Base-by-base conservation (phyloP, 2,888 invertebrate species). In the Drosophila robusta region DNA sequence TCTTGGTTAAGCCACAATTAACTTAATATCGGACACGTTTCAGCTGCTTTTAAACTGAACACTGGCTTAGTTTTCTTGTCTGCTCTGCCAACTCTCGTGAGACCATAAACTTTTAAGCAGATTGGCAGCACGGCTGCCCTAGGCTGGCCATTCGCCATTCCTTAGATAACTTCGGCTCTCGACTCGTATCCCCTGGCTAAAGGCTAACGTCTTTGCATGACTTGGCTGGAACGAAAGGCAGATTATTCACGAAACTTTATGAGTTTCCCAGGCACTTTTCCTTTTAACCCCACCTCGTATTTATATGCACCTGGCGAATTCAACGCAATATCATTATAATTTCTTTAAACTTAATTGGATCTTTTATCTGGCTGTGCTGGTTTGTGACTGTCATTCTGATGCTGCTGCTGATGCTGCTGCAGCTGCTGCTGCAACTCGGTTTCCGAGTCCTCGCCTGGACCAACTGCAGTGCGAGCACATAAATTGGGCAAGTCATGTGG, bases 291-390 rank as follows among this genome's bases (percentile, higher is more conserved):
- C 8, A 39, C 14, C 8, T 34, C 12, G 18, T 39, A 14, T 22
- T 22, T n/a, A 14, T 11, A 34, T 38, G 12, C 57, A 60, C 46
- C 64, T 52, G 57, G 39, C 42, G 44, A 50, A 29, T 24, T 55
- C 24, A 34, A 45, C 18, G 46, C 32, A 71, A n/a, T 42, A 44
- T 70, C 50, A 44, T 65, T 38, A 66, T 77, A 58, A 74, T 77
- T 67, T 68, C 52, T 71, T 42, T 62, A 61, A 47, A 66, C 69
- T 72, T 87, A 81, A 85, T 87, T 81, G 87, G 72, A 86, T 82
- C 77, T 69, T 64, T 77, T 84, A 78, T 80, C 84, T 34, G 26
- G 7, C 4, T 68, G 54, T 47, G 42, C 54, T 58, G 70, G 49
- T 71, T 60, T 73, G 70, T 52, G 63, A 61, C 49, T 55, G 69